Base-by-base conservation (phyloP, 1,140 invertebrate species). In the Brachionus asplanchnoidis region DNA sequence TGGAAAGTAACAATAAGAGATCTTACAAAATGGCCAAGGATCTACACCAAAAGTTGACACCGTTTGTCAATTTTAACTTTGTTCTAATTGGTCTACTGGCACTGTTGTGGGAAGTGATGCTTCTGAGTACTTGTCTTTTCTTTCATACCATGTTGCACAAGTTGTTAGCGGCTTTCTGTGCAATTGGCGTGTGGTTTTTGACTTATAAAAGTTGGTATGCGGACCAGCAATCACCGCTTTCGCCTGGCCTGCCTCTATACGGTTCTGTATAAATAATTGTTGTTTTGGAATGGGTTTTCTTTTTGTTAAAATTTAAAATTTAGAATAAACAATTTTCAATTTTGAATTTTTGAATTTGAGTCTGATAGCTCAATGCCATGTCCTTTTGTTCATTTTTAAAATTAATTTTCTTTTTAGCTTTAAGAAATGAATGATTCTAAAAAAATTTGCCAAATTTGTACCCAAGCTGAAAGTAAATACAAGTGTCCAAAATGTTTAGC, bases 61-160 rank as follows among this genome's bases (percentile, higher is more conserved):
- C 94, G 1, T 94, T 93, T 88, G 93, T 99, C 7, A 92, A 95
- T 87, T 91, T 90, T 6, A 89, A 94, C 32, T 94, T 98, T 68
- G 80, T 89, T 2, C 23, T 88, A 0, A 80, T 97, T 89, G 93
- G 95, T 0, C 66, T 93, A 0, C 91, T 97, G 44, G 93, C 93
- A 87, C 86, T 97, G 9, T 87, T 98, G 3, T 98, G 96, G 95
- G 96, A 98, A 90, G 91, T 96, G 0, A 97, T 97, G 95, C 90
- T 98, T 20, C 85, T 89, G 7, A 91, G 95, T 1, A 93, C 93
- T n/a, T 97, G 95, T 1, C 90, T 97, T 0, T 97, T 97, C 89
- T 98, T 96, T 91, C 97, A 98, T 88, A 94, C 94, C 50, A 95
- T 97, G 93, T 92, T 96, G 32, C 95, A 98, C 88, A 98, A 99